Conservation (phyloP, 2,797 vertebrate species). For the Hydrophis major region DNA sequence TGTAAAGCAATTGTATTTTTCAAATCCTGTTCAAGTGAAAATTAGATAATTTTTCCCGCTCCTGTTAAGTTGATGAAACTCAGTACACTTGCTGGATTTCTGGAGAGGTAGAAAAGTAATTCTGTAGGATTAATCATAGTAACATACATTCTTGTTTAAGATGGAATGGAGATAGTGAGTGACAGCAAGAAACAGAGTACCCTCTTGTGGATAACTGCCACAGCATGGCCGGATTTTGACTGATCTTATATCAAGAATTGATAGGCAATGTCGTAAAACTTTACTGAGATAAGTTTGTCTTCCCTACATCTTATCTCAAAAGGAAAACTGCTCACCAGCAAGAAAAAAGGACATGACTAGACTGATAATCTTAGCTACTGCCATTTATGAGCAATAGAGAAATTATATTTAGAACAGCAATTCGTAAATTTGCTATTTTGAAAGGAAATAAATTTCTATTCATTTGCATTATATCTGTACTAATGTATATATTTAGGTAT, state of each 20-base stretch:
- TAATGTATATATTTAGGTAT: background rate
- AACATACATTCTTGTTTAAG: constrained; percentile 56
- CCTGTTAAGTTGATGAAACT: constrained; percentile 53
- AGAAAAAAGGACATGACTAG: constrained; percentile 49
- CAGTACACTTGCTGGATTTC: constrained; percentile 60
- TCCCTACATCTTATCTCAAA: constrained; percentile 62
- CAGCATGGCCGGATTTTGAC: constrained; percentile 45
- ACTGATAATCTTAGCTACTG: constrained; percentile 54
- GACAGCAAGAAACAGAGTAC: constrained; percentile 40
- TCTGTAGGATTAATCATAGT: constrained; percentile 64
- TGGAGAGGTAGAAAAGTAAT: constrained; percentile 56
- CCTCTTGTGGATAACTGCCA: constrained; percentile 56
- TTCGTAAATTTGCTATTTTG: constrained; percentile 2
- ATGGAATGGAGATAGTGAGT: constrained; percentile 28
- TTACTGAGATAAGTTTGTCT: constrained; percentile 51
- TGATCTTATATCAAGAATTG: constrained; percentile 59
- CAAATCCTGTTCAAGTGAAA: constrained; percentile 65
- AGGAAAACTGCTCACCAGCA: constrained; percentile 59
- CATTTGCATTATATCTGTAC: background rate
- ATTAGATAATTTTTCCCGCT: constrained; percentile 56
- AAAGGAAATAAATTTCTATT: background rate
- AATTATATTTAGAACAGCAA: constrained; percentile 24
- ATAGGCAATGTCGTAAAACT: constrained; percentile 58
- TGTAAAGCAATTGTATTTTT: constrained; percentile 62
- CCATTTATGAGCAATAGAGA: constrained; percentile 55